A percentile compares a stretch with the other conserved stretches of the same genome.
Evolutionary conservation across 2,797 vertebrate genomes (phyloP).

Genomic region (Alfaro cultratus): DNA sequence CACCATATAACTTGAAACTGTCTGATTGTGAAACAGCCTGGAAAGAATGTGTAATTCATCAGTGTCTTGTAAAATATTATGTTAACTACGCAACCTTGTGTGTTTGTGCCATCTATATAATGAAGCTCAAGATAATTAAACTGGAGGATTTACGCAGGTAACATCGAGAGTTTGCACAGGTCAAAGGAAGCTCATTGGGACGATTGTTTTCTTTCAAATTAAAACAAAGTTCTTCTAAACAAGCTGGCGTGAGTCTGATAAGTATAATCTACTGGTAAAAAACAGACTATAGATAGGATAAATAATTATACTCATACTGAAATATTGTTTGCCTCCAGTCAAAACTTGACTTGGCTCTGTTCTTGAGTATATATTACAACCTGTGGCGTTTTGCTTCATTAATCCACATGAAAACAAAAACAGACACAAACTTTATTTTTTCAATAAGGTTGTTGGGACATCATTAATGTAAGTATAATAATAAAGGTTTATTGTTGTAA

Average conservation of each 20-base stretch:
- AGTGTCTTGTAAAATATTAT: constrained; percentile 38
- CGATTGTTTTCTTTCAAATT: constrained; percentile 12
- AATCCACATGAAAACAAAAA: constrained; percentile 12
- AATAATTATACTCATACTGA: constrained; percentile 28
- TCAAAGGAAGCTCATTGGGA: constrained; percentile 31
- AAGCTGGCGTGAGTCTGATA: constrained; percentile 40
- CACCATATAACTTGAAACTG: constrained; percentile 45
- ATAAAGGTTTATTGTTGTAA: neutral
- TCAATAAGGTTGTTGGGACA: neutral
- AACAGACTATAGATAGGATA: constrained; percentile 44
- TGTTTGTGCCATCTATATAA: constrained; percentile 5
- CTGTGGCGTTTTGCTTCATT: neutral
- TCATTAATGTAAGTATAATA: neutral
- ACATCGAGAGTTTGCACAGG: constrained; percentile 14
- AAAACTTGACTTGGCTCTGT: constrained; percentile 1
- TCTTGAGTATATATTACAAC: constrained; percentile 1
- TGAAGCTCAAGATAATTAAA: constrained; percentile 15
- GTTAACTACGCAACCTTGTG: constrained; percentile 8
- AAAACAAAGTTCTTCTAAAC: constrained; percentile 46
- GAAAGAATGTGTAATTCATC: constrained; percentile 37
- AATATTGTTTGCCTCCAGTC: neutral
- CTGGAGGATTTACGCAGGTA: constrained; percentile 3
- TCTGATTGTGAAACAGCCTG: constrained; percentile 29
- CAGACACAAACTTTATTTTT: neutral
- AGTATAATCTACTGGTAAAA: constrained; percentile 38